Evolutionary conservation across 2,113 vertebrate genomes (phyloP).

Genomic region (Prinia subflava): DNA sequence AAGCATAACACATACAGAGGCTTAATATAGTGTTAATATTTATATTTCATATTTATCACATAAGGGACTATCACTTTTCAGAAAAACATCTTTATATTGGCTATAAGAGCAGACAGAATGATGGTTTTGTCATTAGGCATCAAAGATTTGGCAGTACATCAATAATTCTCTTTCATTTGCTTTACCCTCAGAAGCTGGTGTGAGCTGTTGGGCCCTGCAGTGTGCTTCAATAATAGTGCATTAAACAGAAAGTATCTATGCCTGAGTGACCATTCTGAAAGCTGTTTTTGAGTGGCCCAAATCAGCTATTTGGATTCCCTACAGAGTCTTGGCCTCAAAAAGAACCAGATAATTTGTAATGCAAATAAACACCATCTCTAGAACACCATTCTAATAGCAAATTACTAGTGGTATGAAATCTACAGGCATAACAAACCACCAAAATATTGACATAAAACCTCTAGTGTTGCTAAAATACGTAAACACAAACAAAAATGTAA

Average conservation of each 20-base stretch:
- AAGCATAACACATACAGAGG: neutral
- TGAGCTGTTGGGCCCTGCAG: conserved; percentile 37
- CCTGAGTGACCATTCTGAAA: conserved; percentile 48
- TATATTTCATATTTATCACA: neutral
- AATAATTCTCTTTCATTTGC: conserved; percentile 92
- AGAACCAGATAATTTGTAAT: conserved; percentile 43
- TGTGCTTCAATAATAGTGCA: conserved; percentile 33
- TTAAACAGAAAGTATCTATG: conserved; percentile 49
- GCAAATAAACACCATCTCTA: conserved; percentile 26
- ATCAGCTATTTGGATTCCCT: conserved; percentile 37
- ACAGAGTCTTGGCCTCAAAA: conserved; percentile 26
- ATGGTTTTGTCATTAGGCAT: conserved; percentile 87
- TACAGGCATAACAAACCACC: neutral
- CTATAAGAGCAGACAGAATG: conserved; percentile 78
- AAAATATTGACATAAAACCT: neutral
- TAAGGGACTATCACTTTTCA: neutral
- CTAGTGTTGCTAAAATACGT: neutral
- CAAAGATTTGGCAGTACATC: conserved; percentile 86
- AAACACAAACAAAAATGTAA: neutral
- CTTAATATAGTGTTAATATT: neutral
- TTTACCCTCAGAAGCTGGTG: conserved; percentile 81
- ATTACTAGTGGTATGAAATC: neutral
- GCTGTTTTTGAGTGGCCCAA: conserved; percentile 1
- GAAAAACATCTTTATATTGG: conserved; percentile 76
- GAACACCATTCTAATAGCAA: neutral